Percentiles rank a stretch among this genome's conserved stretches.
Conservation (phyloP, 2,113 vertebrate genomes). For the Verasper variegatus region DNA sequence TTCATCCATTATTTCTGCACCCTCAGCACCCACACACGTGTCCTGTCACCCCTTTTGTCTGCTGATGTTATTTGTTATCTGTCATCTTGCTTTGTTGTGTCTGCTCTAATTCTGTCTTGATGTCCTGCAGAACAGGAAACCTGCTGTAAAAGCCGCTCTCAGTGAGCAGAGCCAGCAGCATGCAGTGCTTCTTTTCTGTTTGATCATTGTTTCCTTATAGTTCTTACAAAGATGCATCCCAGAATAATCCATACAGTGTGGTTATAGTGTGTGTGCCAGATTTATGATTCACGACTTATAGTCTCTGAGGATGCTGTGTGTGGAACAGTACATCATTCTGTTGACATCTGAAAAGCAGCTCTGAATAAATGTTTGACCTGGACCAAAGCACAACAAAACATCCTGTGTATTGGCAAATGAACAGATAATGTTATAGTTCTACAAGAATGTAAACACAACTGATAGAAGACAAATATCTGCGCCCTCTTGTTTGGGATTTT, state of each 20-base stretch:
- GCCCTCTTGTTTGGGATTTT: not conserved
- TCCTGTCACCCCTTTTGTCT: slow-evolving; percentile 23
- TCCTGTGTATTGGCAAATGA: not conserved
- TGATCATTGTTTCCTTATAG: not conserved
- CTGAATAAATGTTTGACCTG: slow-evolving; percentile 3
- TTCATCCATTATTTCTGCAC: slow-evolving; percentile 17
- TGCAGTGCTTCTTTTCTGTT: not conserved
- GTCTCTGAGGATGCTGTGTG: not conserved
- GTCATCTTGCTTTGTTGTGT: slow-evolving; percentile 30
- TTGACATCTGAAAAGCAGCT: slow-evolving; percentile 26
- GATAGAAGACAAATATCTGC: not conserved
- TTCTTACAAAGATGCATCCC: not conserved
- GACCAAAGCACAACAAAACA: not conserved
- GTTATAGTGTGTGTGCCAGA: not conserved
- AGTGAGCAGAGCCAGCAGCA: slow-evolving; percentile 3
- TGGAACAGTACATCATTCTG: slow-evolving; percentile 10
- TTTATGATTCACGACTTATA: slow-evolving; percentile 21
- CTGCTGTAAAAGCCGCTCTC: slow-evolving; percentile 14
- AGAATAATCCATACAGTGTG: slow-evolving; percentile 12
- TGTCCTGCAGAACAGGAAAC: slow-evolving; percentile 33
- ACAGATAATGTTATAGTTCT: not conserved
- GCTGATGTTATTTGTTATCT: not conserved
- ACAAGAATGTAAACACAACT: not conserved
- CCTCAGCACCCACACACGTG: slow-evolving; percentile 1
- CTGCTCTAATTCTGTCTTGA: slow-evolving; percentile 39